Evolutionary conservation across 2,888 invertebrate genomes (phyloP).

Genomic region (Xanthia icteritia): DNA sequence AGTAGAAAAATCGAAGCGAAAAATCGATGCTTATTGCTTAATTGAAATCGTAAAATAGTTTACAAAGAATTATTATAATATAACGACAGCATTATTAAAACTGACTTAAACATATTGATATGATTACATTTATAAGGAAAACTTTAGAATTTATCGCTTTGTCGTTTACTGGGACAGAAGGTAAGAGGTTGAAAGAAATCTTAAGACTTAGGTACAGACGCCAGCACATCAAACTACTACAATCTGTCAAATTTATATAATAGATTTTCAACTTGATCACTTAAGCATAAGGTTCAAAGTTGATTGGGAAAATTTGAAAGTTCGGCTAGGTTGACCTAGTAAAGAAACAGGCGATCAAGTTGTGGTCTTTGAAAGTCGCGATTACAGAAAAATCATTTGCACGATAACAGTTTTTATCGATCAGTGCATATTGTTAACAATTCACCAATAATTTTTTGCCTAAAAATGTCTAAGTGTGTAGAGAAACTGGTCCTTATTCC

Average conservation of each 20-base stretch:
- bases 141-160: conserved; percentile 60
- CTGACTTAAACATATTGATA: conserved; percentile 82
- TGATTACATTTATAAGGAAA: conserved; percentile 79
- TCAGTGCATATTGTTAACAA: neutral
- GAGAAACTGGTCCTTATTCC: neutral
- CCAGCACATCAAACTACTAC: too few species aligned
- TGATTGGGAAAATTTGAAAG: too few species aligned
- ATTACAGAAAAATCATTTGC: neutral
- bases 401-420: neutral
- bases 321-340: too few species aligned
- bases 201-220: too few species aligned
- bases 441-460: neutral
- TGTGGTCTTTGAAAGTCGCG: neutral
- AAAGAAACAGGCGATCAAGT: neutral
- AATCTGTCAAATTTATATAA: too few species aligned
- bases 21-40: conserved; percentile 82
- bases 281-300: too few species aligned
- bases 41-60: conserved; percentile 73
- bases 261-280: too few species aligned
- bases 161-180: conserved; percentile 43
- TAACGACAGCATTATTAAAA: conserved; percentile 66
- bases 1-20: conserved; percentile 79
- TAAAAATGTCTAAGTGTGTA: neutral
- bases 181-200: neutral
- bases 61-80: conserved; percentile 65